These are phyloP conservation scores for Psophia crepitans DNA, from an alignment of 2,113 vertebrate genomes.

Conservation along the genomic window DNA sequence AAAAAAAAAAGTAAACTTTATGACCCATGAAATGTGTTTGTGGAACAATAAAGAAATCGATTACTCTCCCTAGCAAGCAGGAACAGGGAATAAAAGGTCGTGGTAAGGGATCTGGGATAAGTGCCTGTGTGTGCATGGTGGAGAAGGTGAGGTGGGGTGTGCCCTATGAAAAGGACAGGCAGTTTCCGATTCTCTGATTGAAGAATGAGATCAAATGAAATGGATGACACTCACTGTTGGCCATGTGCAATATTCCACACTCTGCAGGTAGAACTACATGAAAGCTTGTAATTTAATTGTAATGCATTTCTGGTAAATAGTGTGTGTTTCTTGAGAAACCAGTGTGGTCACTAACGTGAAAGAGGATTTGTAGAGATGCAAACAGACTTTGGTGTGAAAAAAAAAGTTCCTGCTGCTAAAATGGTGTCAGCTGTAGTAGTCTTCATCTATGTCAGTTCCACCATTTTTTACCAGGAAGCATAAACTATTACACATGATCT, in stretches of 20 bases:
- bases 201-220: not conserved
- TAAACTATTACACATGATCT: not conserved
- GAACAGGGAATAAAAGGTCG: not conserved
- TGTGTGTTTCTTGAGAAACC: not conserved
- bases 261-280: not conserved
- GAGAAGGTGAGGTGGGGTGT: not conserved
- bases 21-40: not conserved
- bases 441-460: not conserved
- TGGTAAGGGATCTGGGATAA: not conserved
- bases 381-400: not conserved
- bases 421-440: not conserved
- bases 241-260: not conserved
- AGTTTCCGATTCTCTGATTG: not conserved
- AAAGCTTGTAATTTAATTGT: not conserved
- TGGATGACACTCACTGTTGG: not conserved
- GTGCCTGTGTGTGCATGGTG: not conserved
- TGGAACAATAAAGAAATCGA: not conserved
- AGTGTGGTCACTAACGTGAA: not conserved
- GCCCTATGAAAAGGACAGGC: not conserved
- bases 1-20: not conserved
- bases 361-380: not conserved
- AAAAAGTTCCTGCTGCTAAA: not conserved
- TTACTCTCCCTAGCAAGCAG: not conserved
- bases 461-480: not conserved
- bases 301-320: not conserved